These are phyloP conservation scores for Tenualosa thibaudeaui DNA, from an alignment of 2,797 vertebrate species.

Conservation along the genomic window DNA sequence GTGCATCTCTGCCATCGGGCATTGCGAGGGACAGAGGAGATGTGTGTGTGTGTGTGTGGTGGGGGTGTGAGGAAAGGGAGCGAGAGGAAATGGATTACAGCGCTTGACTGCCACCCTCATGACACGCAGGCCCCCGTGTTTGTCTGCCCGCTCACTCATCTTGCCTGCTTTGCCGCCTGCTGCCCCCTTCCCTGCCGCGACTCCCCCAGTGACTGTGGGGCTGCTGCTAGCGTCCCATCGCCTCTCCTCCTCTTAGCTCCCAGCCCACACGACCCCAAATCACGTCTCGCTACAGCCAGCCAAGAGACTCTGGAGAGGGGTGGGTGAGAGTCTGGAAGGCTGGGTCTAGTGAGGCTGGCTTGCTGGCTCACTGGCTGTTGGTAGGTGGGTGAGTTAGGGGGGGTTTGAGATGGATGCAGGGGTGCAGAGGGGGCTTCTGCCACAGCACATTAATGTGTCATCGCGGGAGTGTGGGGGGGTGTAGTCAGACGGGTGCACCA, in stretches of 20 bases:
- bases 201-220: constrained; percentile 50
- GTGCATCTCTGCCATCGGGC: background rate
- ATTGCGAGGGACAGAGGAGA: background rate
- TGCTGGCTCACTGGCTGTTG: no score
- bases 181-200: constrained; percentile 48
- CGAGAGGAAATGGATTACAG: constrained; percentile 74
- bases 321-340: no score
- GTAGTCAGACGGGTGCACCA: background rate
- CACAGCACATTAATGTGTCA: constrained; percentile 59
- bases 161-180: constrained; percentile 55
- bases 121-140: constrained; percentile 53
- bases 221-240: background rate
- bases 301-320: background rate
- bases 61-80: constrained; percentile 63
- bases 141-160: background rate
- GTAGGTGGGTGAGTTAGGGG: constrained; percentile 8
- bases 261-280: constrained; percentile 20
- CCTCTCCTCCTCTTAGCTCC: constrained; percentile 28
- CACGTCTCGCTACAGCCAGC: constrained; percentile 42
- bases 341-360: no score
- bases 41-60: background rate
- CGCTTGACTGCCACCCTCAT: constrained; percentile 63
- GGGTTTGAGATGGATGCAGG: constrained; percentile 26
- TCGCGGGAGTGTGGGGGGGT: constrained; percentile 37
- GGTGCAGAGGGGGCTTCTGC: constrained; percentile 46